Base-by-base conservation (phyloP, 2,113 vertebrate genomes). In the Centrocercus urophasianus region DNA sequence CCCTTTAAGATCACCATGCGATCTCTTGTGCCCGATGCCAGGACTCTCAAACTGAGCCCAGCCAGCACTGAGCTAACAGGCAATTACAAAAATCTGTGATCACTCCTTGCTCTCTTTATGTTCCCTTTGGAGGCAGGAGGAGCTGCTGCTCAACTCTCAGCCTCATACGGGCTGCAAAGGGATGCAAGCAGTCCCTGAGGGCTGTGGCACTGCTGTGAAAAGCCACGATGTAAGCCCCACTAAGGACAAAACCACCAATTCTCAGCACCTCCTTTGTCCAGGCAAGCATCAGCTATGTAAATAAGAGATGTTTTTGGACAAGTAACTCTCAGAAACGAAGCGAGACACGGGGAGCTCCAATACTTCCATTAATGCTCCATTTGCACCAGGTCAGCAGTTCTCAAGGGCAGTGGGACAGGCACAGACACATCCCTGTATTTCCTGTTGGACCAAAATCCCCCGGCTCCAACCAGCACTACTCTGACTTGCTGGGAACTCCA, bases 381-480 rank as follows among this genome's bases (percentile, higher is more conserved):
- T 83, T 60, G 61, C 7, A 86, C 3, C 76, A 88, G 88, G 76
- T 88, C 92, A 96, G 93, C 92, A 90, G 56, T 8, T 90, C 92
- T 90, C 93, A 96, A 96, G 93, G 93, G 79, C 95, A 86, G 64
- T 0, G 30, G 88, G 92, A 80, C 90, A 54, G 48, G 21, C 21
- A 1, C 38, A 9, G 22, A 9, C 56, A 42, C 81, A 72, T 54
- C 72, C 71, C 75, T 8, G 61, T 2, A 1, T 1, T 83, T 50
- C 90, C 57, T 54, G 32, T 10, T 38, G 5, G 34, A 69, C 59
- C 43, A 61, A 50, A 91, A 88, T 8, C 78, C 65, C 40, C 61
- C 52, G 15, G 52, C 0, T 0, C 66, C 34, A 48, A 22, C 45
- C 40, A 40, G 45, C 75, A 70, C 2, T 52, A 61, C 56, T 79